Base-by-base conservation (phyloP, 2,113 vertebrate genomes). In the Shinisaurus crocodilurus region DNA sequence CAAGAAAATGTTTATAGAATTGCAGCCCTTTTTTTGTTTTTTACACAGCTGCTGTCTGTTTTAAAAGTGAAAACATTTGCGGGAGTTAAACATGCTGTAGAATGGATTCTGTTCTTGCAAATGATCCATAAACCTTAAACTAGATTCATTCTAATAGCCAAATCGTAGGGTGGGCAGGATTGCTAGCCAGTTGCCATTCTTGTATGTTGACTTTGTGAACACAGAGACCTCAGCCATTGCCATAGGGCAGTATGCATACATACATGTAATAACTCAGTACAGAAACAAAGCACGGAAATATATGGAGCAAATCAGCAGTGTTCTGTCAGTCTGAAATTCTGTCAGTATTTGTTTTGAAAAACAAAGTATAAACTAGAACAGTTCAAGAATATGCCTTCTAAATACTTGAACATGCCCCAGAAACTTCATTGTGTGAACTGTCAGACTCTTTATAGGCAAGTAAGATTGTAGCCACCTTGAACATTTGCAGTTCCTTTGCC, bases 371-470 rank as follows among this genome's bases (percentile, higher is more conserved):
- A 5, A 23, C 65, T 89, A 6, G 77, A 84, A 74, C 85, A 45
- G 72, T 87, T 32, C 2, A 74, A 88, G 5, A 20, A 32, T 48
- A 74, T 70, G 60, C 45, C 57, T 83, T 65, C 86, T n/a, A 15
- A 1, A 87, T 37, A 76, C 20, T 32, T 50, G 60, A 95, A 88
- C 8, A 34, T 83, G 57, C 12, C 45, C 90, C 45, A 63, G 57
- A 88, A 88, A 48, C 60, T n/a, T 65, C 43, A n/a, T 45, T 75
- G 25, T 83, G 54, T 93, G 93, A 60, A 86, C 37, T 90, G 81
- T 90, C 87, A 88, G 65, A 63, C n/a, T 70, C 2, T 75, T 93
- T 40, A 86, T 79, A 91, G 83, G 8, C 65, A 37, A 57, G 6
- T 29, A 90, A 0, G 1, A 80, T 81, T 89, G 45, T 70, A 65